A percentile compares a stretch with the other conserved stretches of the same genome.
Conservation (phyloP, 2,113 vertebrate genomes). For the Pteronura brasiliensis region DNA sequence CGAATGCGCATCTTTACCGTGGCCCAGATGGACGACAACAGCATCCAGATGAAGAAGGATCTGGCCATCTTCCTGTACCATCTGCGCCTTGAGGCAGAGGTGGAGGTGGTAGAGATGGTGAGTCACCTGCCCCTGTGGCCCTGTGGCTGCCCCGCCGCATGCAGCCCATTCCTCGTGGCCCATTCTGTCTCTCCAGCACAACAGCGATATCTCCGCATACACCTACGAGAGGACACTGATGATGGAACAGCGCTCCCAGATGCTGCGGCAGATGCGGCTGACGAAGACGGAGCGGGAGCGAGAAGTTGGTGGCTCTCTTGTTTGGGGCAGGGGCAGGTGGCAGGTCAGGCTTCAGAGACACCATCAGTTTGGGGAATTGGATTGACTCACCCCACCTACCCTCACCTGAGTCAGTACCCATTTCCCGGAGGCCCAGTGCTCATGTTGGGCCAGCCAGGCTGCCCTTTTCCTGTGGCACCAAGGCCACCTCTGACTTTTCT, state of each 20-base stretch:
- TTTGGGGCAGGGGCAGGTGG: neutral
- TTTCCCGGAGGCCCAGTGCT: neutral
- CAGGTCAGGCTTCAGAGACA: neutral
- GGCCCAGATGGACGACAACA: conserved; percentile 99
- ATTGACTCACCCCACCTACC: neutral
- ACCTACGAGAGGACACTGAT: conserved; percentile 98
- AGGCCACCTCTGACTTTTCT: neutral
- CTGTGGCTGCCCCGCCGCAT: neutral
- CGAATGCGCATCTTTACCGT: conserved; percentile 98
- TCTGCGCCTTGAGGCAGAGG: conserved; percentile 96
- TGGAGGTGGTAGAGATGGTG: conserved; percentile 99
- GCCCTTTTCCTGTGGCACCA: neutral
- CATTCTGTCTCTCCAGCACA: conserved; percentile 84
- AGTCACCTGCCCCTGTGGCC: neutral
- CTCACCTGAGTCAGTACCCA: neutral
- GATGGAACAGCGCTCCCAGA: conserved; percentile 99
- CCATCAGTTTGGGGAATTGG: neutral
- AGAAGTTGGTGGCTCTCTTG: conserved; percentile 85
- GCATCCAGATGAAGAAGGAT: conserved; percentile 99
- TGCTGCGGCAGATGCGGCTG: conserved; percentile 97
- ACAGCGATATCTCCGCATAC: conserved; percentile 98
- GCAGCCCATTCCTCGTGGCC: neutral
- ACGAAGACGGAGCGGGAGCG: conserved; percentile 95
- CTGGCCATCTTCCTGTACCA: conserved; percentile 97
- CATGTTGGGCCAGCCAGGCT: neutral